Evolutionary conservation across 1,140 invertebrate genomes (phyloP), one percentile per base, ranked within the genome.

Genomic region (Amyelois transitella): DNA sequence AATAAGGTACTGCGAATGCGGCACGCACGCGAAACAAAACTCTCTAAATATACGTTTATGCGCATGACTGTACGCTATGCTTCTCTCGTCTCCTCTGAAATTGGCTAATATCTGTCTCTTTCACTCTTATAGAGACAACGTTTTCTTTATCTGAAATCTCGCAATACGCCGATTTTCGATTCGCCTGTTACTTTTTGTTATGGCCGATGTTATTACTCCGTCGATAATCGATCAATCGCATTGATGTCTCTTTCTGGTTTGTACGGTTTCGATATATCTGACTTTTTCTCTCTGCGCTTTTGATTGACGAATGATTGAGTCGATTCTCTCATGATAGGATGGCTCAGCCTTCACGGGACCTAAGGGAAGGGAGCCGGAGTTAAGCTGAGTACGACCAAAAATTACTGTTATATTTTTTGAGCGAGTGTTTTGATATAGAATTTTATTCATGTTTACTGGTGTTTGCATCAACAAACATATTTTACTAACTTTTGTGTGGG

Each of bases 291-390:
- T 67, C 71, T 45, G 45, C 49, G 51, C 54, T 60, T n/a, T 72
- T 58, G 71, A 80, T 75, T 81, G 72, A 81, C 68, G 74, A 75
- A 79, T 79, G 76, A 81, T 79, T 72, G 77, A 81, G 66, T 69
- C 64, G 62, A 53, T 69, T 43, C 64, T 64, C 67, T 69, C 69
- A 59, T 62, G 72, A 77, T 74, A 71, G 63, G 62, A 66, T 58
- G 52, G 67, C 55, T 60, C 61, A 62, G 60, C 66, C 71, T 66
- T 58, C 62, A 25, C 48, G 54, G 53, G 56, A 60, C 28, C 32
- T 8, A 38, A 38, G 8, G 53, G 64, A 67, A 69, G 60, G 69
- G 65, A 38, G 53, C 52, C 1, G 44, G n/a, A n/a, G n/a, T n/a
- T n/a, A n/a, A n/a, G n/a, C n/a, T n/a, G n/a, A n/a, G n/a, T n/a